Conservation (phyloP, 2,113 vertebrate species). For the Hemiprocne comata region DNA sequence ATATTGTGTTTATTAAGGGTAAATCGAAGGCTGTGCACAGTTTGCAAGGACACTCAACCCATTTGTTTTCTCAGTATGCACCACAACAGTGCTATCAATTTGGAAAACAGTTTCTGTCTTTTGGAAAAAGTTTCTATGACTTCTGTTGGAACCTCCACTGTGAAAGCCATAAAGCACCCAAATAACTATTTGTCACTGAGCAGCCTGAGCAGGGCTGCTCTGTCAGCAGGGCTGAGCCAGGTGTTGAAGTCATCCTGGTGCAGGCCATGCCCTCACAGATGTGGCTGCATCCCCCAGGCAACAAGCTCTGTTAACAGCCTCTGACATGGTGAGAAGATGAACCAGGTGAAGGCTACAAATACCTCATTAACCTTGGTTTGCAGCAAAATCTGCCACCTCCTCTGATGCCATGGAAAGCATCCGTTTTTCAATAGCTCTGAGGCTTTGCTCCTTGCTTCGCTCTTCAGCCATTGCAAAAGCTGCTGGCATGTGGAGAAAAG, state of each 20-base stretch:
- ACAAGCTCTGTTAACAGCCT: not conserved
- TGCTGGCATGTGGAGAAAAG: not conserved
- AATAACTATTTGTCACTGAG: not conserved
- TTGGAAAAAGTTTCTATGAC: not conserved
- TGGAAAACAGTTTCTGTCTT: not conserved
- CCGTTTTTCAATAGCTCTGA: not conserved
- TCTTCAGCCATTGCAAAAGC: not conserved
- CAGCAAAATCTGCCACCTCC: not conserved
- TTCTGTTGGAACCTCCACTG: not conserved
- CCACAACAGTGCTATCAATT: not conserved
- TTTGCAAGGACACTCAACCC: not conserved
- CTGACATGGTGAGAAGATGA: not conserved
- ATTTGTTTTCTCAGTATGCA: not conserved
- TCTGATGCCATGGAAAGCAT: fast-evolving
- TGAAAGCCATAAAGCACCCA: not conserved
- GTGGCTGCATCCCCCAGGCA: not conserved
- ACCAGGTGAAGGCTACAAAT: not conserved
- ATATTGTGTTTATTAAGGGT: not conserved
- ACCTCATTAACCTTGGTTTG: not conserved
- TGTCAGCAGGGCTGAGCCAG: fast-evolving
- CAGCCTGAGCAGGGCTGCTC: not conserved
- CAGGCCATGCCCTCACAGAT: not conserved
- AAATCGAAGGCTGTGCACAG: not conserved
- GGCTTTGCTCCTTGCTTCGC: not conserved
- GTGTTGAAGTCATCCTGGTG: not conserved